phyloP scores from a whole-genome alignment of 2,113 vertebrate species.

The Edolisoma coerulescens region DNA sequence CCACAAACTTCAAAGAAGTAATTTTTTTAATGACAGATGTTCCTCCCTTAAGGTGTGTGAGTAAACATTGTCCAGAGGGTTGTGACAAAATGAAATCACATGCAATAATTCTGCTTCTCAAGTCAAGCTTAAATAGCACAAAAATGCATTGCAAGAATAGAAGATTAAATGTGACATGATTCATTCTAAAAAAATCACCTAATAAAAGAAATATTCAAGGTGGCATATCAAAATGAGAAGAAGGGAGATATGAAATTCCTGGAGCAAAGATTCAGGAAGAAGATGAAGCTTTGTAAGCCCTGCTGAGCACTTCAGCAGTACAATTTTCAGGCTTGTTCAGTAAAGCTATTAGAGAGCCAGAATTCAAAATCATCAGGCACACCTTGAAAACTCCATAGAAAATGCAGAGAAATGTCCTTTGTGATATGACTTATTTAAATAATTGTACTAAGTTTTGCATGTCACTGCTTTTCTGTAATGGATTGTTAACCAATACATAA shows the following conservation, averaged over 20 bases:
- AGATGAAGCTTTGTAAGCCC: neutral
- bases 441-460: neutral
- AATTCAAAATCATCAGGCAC: neutral
- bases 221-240: neutral
- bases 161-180: neutral
- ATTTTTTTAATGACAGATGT: neutral
- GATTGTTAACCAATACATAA: neutral
- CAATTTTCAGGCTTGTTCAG: neutral
- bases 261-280: neutral
- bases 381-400: neutral
- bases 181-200: neutral
- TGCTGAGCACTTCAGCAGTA: neutral
- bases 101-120: neutral
- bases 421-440: neutral
- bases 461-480: neutral
- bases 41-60: neutral
- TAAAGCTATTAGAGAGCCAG: neutral
- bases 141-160: neutral
- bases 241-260: neutral
- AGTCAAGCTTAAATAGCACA: neutral
- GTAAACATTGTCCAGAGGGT: neutral
- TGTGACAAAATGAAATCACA: neutral
- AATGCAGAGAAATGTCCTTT: neutral
- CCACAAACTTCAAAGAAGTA: neutral
- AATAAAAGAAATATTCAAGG: neutral